These are phyloP conservation scores for Microctonus brassicae DNA, from an alignment of 2,888 invertebrate genomes.

Conservation along the genomic window DNA sequence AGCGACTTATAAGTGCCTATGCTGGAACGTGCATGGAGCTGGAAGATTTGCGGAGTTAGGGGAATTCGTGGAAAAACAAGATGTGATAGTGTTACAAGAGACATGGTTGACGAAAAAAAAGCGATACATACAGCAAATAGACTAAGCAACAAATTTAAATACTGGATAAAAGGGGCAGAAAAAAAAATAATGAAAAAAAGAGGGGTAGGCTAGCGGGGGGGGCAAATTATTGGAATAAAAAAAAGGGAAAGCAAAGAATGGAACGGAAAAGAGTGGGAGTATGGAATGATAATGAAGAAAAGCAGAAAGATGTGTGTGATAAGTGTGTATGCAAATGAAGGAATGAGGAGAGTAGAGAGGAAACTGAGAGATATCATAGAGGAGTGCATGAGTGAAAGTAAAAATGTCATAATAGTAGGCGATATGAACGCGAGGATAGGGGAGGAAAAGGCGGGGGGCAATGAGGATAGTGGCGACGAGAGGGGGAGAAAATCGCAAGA, in stretches of 20 bases:
- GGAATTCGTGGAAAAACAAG: conserved; percentile 2
- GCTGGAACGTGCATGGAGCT: conserved; percentile 29
- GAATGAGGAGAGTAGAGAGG: neutral
- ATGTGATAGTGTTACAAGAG: conserved; percentile 33
- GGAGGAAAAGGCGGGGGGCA: neutral
- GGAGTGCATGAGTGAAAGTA: neutral
- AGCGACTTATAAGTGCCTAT: neutral
- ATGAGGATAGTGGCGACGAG: neutral
- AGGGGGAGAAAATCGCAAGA: conserved; percentile 16
- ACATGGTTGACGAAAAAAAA: conserved; percentile 23
- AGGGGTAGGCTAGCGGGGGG: neutral
- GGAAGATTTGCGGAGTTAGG: neutral
- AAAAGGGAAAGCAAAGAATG: neutral
- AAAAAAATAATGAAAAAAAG: neutral
- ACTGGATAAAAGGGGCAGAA: conserved; percentile 13
- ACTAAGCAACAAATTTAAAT: neutral
- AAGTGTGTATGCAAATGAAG: neutral
- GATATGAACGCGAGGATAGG: conserved; percentile 31
- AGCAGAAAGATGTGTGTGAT: neutral
- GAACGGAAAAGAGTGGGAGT: neutral
- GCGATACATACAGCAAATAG: neutral
- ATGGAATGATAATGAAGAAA: neutral
- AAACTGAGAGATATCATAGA: neutral
- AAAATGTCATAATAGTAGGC: neutral
- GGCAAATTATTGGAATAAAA: conserved; percentile 4